Percentiles rank a stretch among this genome's conserved stretches.
Conservation (phyloP, 2,113 vertebrate genomes). For the Myiopsitta monachus region DNA sequence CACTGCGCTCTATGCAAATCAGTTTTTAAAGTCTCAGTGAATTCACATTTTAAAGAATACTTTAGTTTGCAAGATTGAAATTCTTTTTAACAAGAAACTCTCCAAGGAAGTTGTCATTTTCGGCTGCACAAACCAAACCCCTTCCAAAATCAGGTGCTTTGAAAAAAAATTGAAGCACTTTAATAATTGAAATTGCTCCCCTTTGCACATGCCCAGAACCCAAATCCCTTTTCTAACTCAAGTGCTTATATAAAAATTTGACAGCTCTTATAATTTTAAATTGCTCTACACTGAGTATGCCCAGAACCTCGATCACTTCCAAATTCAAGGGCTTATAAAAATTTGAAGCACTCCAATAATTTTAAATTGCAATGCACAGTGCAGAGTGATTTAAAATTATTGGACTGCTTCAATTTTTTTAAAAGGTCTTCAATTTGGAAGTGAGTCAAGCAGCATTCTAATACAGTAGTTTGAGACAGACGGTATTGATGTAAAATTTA, state of each 20-base stretch:
- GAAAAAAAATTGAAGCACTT: slow-evolving; percentile 75
- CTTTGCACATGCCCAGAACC: slow-evolving; percentile 81
- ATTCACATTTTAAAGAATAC: slow-evolving; percentile 65
- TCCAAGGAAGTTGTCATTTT: slow-evolving; percentile 77
- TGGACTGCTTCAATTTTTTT: slow-evolving; percentile 82
- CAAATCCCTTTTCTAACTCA: slow-evolving; percentile 82
- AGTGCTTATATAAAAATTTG: slow-evolving; percentile 89
- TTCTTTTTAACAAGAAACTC: slow-evolving; percentile 65
- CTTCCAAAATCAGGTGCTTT: slow-evolving; percentile 82
- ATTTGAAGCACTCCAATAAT: slow-evolving; percentile 89
- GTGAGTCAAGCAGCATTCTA: slow-evolving; percentile 83
- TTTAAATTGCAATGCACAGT: slow-evolving; percentile 87
- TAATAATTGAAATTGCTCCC: slow-evolving; percentile 83
- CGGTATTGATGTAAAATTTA: slow-evolving; percentile 77
- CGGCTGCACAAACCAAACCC: slow-evolving; percentile 73
- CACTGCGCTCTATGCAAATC: slow-evolving; percentile 64
- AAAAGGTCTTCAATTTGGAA: slow-evolving; percentile 85
- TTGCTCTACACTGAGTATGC: slow-evolving; percentile 85
- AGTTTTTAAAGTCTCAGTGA: slow-evolving; percentile 65
- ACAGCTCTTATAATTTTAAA: slow-evolving; percentile 89
- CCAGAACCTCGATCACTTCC: slow-evolving; percentile 87
- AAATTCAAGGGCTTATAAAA: slow-evolving; percentile 90
- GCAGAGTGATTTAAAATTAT: slow-evolving; percentile 88
- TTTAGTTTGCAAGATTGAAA: slow-evolving; percentile 56
- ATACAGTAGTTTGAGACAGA: slow-evolving; percentile 77